Evolutionary conservation across 2,113 vertebrate genomes (phyloP), one percentile per base, ranked within the genome.

Genomic region (Bostrychus sinensis): DNA sequence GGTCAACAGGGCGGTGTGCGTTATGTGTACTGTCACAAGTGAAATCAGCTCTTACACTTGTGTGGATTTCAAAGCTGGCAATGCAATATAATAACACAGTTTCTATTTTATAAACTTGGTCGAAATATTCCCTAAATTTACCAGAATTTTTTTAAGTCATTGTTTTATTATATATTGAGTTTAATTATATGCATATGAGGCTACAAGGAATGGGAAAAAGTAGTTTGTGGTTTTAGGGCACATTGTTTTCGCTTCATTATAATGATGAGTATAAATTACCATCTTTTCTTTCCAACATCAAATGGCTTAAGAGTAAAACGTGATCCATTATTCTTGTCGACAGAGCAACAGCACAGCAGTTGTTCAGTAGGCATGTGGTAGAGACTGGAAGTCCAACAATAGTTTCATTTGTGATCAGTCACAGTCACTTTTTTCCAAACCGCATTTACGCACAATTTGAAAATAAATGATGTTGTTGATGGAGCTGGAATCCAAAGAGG

Each of bases 401-500:
- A 41, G 43, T 59, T 72, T 77, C 55, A 56, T 67, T 38, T 69
- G 22, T 51, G 41, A 75, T 84, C 64, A 65, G 51, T 82, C 79
- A 75, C 7, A 50, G 57, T 78, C 61, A 57, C 60, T 60, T 73
- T 80, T 28, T 55, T n/a, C 17, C 72, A 75, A 75, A 65, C 25
- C 41, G 56, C 76, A 45, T 79, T 81, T 59, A 72, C 16, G 19
- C 75, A 66, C 75, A 39, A 72, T 84, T 77, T 75, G 62, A 76
- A 78, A 78, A 80, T 66, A 77, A 77, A 86, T 72, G 65, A 72
- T 78, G 72, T 69, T 77, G 66, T 64, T 77, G 72, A 75, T 81
- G 70, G 55, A 58, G 62, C 60, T 46, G 69, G 60, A 75, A 77
- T 73, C 77, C 66, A 76, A 83, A 83, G 61, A 80, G 48, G 64